Conservation (phyloP, 2,797 vertebrate species). For the Dallia pectoralis region DNA sequence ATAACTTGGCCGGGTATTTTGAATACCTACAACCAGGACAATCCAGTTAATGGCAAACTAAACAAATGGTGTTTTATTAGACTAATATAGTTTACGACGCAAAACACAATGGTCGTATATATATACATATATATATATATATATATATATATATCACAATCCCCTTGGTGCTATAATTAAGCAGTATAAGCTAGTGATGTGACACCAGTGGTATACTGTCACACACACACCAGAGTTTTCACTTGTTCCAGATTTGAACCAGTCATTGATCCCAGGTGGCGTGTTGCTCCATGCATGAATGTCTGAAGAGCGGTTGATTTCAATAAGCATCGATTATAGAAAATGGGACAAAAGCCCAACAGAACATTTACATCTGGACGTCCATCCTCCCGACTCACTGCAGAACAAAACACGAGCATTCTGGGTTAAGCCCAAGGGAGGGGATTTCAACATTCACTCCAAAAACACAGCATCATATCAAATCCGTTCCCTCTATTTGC, state of each 20-base stretch:
- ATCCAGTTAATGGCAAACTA: background rate
- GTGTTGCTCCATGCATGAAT: slow-evolving; percentile 63
- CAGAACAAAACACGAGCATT: slow-evolving; percentile 49
- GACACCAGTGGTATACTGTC: no score
- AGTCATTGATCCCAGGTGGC: slow-evolving; percentile 54
- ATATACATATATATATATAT: no score
- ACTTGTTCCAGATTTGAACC: background rate
- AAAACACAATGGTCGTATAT: no score
- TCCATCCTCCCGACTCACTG: slow-evolving; percentile 53
- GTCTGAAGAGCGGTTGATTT: slow-evolving; percentile 67
- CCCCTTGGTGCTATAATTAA: no score
- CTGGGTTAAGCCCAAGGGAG: slow-evolving; percentile 43
- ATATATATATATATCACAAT: no score
- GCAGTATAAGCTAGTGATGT: no score
- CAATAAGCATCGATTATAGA: slow-evolving; percentile 74
- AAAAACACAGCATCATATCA: slow-evolving; percentile 60
- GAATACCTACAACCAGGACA: background rate
- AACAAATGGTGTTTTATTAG: background rate
- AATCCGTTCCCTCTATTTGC: slow-evolving; percentile 40
- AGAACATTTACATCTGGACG: slow-evolving; percentile 77
- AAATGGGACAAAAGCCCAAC: slow-evolving; percentile 72
- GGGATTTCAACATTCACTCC: slow-evolving; percentile 31
- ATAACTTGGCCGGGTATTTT: background rate
- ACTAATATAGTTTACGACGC: background rate
- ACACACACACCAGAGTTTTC: no score